Evolutionary conservation across 1,140 invertebrate species (phyloP).

Genomic region (Atta texana): DNA sequence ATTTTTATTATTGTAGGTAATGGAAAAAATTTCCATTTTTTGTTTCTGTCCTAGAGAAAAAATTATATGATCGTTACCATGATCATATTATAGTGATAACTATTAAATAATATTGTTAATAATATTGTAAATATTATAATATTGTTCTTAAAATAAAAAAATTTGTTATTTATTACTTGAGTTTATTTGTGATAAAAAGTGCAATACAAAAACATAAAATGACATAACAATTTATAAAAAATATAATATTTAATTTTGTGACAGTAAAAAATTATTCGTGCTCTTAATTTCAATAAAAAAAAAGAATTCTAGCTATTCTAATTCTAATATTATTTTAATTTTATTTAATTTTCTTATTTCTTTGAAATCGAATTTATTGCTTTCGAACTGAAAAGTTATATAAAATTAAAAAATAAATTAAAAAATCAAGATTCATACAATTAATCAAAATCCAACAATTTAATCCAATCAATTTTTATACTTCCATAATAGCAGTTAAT

Average conservation of each 20-base stretch:
- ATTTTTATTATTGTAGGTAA: too few species aligned
- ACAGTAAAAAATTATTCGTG: not conserved
- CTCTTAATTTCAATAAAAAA: not conserved
- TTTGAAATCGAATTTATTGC: not conserved
- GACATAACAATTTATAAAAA: not conserved
- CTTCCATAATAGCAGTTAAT: conserved; percentile 50
- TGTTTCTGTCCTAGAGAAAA: too few species aligned
- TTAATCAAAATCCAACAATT: conserved; percentile 37
- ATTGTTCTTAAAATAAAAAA: not conserved
- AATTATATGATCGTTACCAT: too few species aligned
- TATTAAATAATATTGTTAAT: not conserved
- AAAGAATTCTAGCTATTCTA: not conserved
- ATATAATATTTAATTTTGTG: not conserved
- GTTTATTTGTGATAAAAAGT: not conserved
- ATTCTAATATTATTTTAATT: not conserved
- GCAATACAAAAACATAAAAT: not conserved
- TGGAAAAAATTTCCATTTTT: too few species aligned
- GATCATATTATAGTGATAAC: not conserved
- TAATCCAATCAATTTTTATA: conserved; percentile 44
- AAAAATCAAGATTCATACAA: not conserved
- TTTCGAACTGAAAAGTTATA: not conserved
- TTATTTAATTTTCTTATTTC: not conserved
- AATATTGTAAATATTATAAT: too few species aligned
- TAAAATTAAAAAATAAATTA: not conserved
- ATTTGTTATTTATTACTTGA: not conserved